Evolutionary conservation across 2,888 invertebrate genomes (phyloP), one percentile per base, ranked within the genome.

Genomic region (Adineta ricciae): DNA sequence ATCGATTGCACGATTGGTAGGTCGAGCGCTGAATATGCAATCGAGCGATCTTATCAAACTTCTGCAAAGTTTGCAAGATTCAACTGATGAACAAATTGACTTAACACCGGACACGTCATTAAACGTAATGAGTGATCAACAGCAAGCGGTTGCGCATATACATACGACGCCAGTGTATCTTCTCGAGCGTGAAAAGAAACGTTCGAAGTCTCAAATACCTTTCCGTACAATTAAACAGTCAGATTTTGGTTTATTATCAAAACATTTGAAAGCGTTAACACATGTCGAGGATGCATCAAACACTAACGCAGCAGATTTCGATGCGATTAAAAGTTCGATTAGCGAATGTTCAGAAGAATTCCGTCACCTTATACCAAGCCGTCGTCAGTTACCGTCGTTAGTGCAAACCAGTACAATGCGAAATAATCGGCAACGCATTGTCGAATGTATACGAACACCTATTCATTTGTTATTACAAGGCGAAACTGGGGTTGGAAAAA

Each of bases 161-260:
- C 72, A 72, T 16, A n/a, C 36, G 5, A 19, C n/a, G 32, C 36
- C 72, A 36, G 24, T 72, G 8, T 19, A 72, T 72, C 72, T 72
- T 72, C 36, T 72, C 32, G 72, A 72, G 36, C 32, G 72, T 32
- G 72, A 32, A 72, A n/a, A n/a, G 19, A 72, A 72, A 72, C 72
- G 72, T 72, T 72, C 72, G n/a, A 72, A 72, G 36, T 72, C 72
- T 72, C 72, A 72, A 72, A 72, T 72, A 72, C 72, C 72, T n/a
- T 72, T 72, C 36, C 72, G 72, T 72, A 11, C n/a, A 8, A 72
- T 72, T 21, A 72, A 72, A 72, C 14, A 36, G 36, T 72, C 72
- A 5, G 72, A 72, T 72, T 72, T 72, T 72, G 27, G 36, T 36
- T 8, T 36, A 72, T 72, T 72, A n/a, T 72, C 32, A 32, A 9